Base-by-base conservation (phyloP, 2,888 invertebrate species). In the Notodonta dromedarius region DNA sequence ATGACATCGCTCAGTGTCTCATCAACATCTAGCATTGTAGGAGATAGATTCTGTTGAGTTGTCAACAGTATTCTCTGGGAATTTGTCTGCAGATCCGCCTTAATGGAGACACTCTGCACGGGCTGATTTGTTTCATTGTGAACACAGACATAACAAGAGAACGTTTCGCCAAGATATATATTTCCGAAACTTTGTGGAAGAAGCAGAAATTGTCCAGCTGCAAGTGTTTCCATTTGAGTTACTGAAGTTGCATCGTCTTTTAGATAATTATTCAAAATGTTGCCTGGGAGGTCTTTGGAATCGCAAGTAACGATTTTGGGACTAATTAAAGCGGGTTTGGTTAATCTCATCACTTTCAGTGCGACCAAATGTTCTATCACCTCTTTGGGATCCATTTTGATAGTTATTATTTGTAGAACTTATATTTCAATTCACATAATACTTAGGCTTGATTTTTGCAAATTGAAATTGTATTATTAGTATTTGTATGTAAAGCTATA, bases 121-220 rank as follows among this genome's bases (percentile, higher is more conserved):
- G 95, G 91, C 85, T 97, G 96, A 67, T 95, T 95, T 56, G 98
- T 98, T 88, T 99, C 98, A 94, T 99, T 99, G 83, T 99, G 98
- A 60, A 99, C 98, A 90, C 98, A 98, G 64, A 99, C 96, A 85
- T 99, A 99, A 86, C 99, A 98, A 2, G 99, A 98, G 92, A 99
- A 99, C 13, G 98, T 99, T 94, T 99, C 99, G 16, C 99, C 99
- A 55, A 99, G 94, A 87, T 99, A 99, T 77, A 99, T 99, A 85
- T 98, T 99, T 6, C 99, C 99, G 90, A 99, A 99, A 86, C 98
- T 98, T 93, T 99, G 99, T 13, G 99, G 99, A 58, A 99, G 92
- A 61, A 99, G 94, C 79, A 99, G 94, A 85, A 98, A 97, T 80
- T 98, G 98, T 2, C 98, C 98, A 59, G 97, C 94, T n/a, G 96